Conservation (phyloP, 1,140 invertebrate species). For the Caenorhabditis tropicalis region DNA sequence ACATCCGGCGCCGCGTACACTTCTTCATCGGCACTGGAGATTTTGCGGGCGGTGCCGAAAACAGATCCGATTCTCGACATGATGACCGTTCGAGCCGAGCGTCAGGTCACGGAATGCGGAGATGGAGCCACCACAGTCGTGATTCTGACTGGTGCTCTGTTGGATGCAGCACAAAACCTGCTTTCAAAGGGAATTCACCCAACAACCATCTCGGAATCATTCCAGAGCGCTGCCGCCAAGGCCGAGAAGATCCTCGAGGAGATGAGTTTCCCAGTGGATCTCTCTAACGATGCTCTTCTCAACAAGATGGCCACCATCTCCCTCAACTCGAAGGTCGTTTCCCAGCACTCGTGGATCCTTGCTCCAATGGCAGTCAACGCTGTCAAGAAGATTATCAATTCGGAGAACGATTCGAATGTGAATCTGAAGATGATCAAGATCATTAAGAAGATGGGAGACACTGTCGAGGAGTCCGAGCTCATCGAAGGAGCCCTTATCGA, state of each 20-base stretch:
- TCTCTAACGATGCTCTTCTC: conserved; percentile 85
- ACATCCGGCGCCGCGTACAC: no score
- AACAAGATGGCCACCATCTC: conserved; percentile 94
- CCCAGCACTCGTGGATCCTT: conserved; percentile 91
- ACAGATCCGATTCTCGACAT: no score
- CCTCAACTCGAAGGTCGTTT: conserved; percentile 97
- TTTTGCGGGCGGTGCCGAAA: no score
- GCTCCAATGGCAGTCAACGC: conserved; percentile 96
- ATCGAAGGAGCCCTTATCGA: conserved; percentile 93
- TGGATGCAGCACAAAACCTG: conserved; percentile 92
- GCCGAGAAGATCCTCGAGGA: conserved; percentile 84
- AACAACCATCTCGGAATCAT: conserved; percentile 93
- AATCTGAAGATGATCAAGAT: conserved; percentile 90
- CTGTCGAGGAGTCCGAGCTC: conserved; percentile 95
- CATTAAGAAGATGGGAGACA: conserved; percentile 86
- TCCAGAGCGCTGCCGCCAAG: conserved; percentile 86
- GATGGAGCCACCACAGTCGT: conserved; percentile 96
- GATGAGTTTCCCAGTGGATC: conserved; percentile 86
- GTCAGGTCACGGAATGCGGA: conserved; percentile 98
- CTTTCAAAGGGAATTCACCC: conserved; percentile 94
- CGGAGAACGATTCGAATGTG: conserved; percentile 77
- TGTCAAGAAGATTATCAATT: conserved; percentile 85
- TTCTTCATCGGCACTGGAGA: no score
- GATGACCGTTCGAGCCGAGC: no score
- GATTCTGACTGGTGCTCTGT: conserved; percentile 89